Base-by-base conservation (phyloP, 2,113 vertebrate species). In the Crotophaga sulcirostris region DNA sequence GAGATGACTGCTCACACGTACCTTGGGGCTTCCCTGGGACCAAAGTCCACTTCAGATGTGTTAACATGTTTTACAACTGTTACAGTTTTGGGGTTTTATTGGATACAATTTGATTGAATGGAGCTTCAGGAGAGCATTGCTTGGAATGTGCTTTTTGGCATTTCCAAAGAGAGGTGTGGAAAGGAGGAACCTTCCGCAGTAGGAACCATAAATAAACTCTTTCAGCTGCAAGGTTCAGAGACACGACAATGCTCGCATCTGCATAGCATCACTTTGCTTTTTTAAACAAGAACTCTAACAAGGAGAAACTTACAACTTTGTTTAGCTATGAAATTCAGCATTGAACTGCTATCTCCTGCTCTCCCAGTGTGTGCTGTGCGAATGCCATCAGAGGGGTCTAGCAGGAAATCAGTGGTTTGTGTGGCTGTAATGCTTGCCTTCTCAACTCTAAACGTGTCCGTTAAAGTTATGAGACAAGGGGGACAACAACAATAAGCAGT, bases 211-310 rank as follows among this genome's bases (percentile, higher is more conserved):
- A 76, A 42, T 85, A 67, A 80, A 80, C 28, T 40, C 38, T 80
- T 80, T 36, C 33, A 62, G 45, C 73, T 83, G 82, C 44, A 56
- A 29, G 81, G 21, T 36, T 87, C n/a, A 60, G 63, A 74, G 87
- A 33, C 11, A 1, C 17, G 51, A 78, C 52, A 54, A 55, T 67
- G 24, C 47, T 80, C 15, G 6, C 0, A 5, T 52, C 90, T 96
- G 78, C 5, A 7, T 47, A 77, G 56, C 19, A 69, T 94, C 89
- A 87, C 74, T 76, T 93, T 44, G 82, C n/a, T 81, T 60, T 74
- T 93, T 90, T 73, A 96, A 93, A 94, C 94, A 86, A 84, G 72
- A 86, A 55, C 90, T 93, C 80, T 81, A 90, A 89, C 91, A 94
- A 67, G 85, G 69, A 70, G 72, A 89, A 88, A 90, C 83, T 80